Conservation (phyloP, 1,140 invertebrate species). For the Scaptomyza graminum region DNA sequence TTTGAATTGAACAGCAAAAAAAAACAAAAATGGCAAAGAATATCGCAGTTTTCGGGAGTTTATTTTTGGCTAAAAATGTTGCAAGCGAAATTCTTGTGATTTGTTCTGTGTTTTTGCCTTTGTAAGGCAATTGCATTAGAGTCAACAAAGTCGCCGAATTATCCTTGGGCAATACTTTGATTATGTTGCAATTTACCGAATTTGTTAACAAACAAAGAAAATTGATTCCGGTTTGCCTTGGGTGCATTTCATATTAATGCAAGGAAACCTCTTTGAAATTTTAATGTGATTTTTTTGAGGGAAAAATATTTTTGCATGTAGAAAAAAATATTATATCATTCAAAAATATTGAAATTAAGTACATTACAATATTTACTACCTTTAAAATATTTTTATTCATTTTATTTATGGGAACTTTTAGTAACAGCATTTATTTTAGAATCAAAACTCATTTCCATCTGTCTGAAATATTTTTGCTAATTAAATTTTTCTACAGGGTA, state of each 20-base stretch:
- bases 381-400: too few species aligned
- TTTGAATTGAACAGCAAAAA: constrained; percentile 66
- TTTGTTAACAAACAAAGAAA: constrained; percentile 2
- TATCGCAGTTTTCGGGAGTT: constrained; percentile 13
- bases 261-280: neutral
- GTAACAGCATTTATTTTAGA: too few species aligned
- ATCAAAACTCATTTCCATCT: too few species aligned
- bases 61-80: constrained; percentile 2
- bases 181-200: constrained; percentile 14
- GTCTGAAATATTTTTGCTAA: too few species aligned
- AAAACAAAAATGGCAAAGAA: constrained; percentile 14
- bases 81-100: constrained; percentile 13
- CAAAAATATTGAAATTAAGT: too few species aligned
- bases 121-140: constrained; percentile 39
- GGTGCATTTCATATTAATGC: neutral
- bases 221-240: neutral
- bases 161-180: constrained; percentile 50
- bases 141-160: constrained; percentile 17
- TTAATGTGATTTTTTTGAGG: too few species aligned
- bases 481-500: neutral
- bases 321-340: too few species aligned
- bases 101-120: constrained; percentile 10
- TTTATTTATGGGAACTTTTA: too few species aligned
- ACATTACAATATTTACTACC: too few species aligned
- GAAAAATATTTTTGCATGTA: too few species aligned